Base-by-base conservation (phyloP, 2,888 invertebrate species). In the Lydus trimaculatus region DNA sequence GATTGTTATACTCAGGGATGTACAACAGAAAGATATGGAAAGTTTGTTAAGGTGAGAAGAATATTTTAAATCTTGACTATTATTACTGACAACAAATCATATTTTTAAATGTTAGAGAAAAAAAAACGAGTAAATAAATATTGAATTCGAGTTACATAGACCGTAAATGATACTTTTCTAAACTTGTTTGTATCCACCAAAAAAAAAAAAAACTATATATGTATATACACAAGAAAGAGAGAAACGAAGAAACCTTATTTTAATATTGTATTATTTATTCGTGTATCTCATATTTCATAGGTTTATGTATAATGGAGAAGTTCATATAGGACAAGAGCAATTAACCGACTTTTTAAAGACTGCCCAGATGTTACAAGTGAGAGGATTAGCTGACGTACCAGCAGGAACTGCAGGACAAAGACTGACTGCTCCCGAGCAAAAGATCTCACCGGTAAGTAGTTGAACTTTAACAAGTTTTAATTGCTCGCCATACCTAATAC, bases 291-390 rank as follows among this genome's bases (percentile, higher is more conserved):
- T 61, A 66, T 73, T 71, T 73, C 56, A 79, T 82, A 92, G 92
- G 86, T 96, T 95, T 87, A 95, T 96, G 94, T 96, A 96, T 85
- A 94, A 95, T 85, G 95, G 95, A 71, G 95, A 95, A 85, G 95
- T 96, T 36, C 93, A 95, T 85, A 94, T 95, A 78, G 94, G 94
- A 28, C 94, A 95, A 84, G 94, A 95, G 80, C 94, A 94, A 83
- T 87, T 96, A 78, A 91, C 93, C 74, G 94, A 94, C 84, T 95
- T 95, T 85, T 87, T 96, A 76, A 91, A 93, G 85, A 95, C 95
- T 73, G 95, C 95, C 56, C 94, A 95, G 86, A 89, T 94, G 87
- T 89, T 95, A 79, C 94, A 95, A 87, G 93, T 96, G 23, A 90
- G 95, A 78, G 95, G 95, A 17, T 86, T 96, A 76, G 94, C 94